A percentile compares a stretch with the other conserved stretches of the same genome.
These are phyloP conservation scores for Hyles vespertilio DNA, from an alignment of 1,140 invertebrate species.

Conservation along the genomic window DNA sequence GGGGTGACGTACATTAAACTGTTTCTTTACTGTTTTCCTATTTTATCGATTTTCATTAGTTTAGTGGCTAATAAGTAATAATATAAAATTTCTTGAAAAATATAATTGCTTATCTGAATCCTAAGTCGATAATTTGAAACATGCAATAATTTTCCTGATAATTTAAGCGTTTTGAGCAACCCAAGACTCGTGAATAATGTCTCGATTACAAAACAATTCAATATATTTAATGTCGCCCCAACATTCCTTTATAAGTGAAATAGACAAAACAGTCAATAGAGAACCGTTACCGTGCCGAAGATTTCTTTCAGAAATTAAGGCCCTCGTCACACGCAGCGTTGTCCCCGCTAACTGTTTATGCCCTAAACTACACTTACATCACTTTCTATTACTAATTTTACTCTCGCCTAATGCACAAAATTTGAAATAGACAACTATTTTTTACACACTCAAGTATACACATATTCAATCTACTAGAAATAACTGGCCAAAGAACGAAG, in stretches of 20 bases:
- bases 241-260: background rate
- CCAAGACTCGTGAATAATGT: no score
- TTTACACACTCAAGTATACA: slow-evolving; percentile 52
- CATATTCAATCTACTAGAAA: slow-evolving; percentile 28
- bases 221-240: background rate
- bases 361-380: slow-evolving; percentile 25
- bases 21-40: no score
- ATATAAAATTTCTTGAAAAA: no score
- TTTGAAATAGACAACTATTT: slow-evolving; percentile 35
- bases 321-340: slow-evolving; percentile 4
- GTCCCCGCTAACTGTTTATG: slow-evolving; percentile 10
- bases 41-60: no score
- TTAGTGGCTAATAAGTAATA: no score
- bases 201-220: background rate
- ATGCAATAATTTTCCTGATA: no score
- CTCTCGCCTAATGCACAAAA: slow-evolving; percentile 30
- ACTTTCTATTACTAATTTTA: slow-evolving; percentile 22
- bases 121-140: no score
- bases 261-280: slow-evolving; percentile 6
- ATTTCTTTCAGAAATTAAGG: slow-evolving; percentile 20
- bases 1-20: no score
- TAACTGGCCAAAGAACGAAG: slow-evolving; percentile 19
- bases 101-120: no score
- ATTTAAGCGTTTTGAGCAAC: no score
- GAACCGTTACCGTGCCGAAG: slow-evolving; percentile 15